Evolutionary conservation across 2,888 invertebrate species (phyloP), one percentile per base, ranked within the genome.

Genomic region (Cryptocheilus praepositus): DNA sequence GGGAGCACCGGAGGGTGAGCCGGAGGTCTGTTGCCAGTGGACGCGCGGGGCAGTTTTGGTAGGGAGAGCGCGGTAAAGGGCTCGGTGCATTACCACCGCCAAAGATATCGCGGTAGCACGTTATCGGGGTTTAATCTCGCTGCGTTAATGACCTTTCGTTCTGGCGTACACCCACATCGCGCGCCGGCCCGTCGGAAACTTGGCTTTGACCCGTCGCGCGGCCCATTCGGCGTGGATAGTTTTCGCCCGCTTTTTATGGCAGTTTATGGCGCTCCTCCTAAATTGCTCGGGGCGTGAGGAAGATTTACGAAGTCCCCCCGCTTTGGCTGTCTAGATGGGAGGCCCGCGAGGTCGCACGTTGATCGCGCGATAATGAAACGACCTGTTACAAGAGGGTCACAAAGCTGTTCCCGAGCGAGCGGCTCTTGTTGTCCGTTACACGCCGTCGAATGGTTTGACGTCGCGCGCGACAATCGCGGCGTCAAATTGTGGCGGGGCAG

Each of bases 111-210:
- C 61, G 55, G 36, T 56, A 57, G 68, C 52, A 54, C 70, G 70
- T 81, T 76, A 79, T 78, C 80, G 36, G 70, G 55, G 53, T 72
- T 76, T 71, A 74, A 79, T 79, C 70, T 66, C 51, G 54, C 55
- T 57, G 63, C 71, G 63, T 73, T 67, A 71, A 68, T 66, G 67
- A 71, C 65, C 67, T 68, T 61, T 67, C 49, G 63, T 58, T 58
- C 55, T 61, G 60, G 52, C 65, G 21, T 61, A 36, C 36, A 59
- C 56, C 25, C 52, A 54, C 46, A 44, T 43, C 21, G 36, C 1
- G n/a, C 19, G 19, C 19, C 16, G 25, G 36, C 36, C 7, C 36
- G 36, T 7, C 19, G 18, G 54, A 52, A 49, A 67, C 67, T 53
- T 55, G 22, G 36, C 19, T 53, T 55, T 19, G 8, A 21, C 25